phyloP scores from a whole-genome alignment of 2,113 vertebrate genomes.

The Dermatemys mawii region DNA sequence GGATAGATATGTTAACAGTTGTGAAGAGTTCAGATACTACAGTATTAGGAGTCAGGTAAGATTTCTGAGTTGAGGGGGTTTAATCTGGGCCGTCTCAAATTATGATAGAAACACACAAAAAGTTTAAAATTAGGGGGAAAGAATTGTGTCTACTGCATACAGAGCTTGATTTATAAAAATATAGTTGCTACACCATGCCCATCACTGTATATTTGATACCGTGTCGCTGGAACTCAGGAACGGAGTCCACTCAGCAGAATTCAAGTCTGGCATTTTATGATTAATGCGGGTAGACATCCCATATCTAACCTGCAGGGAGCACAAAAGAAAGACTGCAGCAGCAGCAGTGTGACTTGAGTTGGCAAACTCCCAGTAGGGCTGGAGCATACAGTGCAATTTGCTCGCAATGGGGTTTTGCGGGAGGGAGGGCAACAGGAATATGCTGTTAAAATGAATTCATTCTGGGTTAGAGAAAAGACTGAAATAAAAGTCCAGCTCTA shows the following conservation, averaged over 20 bases:
- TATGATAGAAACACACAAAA: neutral
- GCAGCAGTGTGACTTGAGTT: neutral
- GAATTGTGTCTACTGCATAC: rapidly evolving
- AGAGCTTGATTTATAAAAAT: neutral
- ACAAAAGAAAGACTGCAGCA: neutral
- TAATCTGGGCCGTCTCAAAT: rapidly evolving
- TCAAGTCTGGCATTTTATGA: rapidly evolving
- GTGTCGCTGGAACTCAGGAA: rapidly evolving
- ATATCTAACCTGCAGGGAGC: neutral
- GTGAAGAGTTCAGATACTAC: rapidly evolving
- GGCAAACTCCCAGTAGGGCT: neutral
- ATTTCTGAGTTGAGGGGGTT: rapidly evolving
- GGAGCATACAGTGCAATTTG: rapidly evolving
- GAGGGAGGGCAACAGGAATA: rapidly evolving
- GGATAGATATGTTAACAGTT: neutral
- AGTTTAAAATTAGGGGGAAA: rapidly evolving
- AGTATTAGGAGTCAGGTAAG: rapidly evolving
- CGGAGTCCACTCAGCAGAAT: rapidly evolving
- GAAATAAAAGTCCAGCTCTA: rapidly evolving
- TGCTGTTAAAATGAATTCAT: rapidly evolving
- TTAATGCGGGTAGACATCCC: rapidly evolving
- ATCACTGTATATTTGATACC: rapidly evolving
- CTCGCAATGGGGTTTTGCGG: no score
- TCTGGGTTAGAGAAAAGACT: neutral
- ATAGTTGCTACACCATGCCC: neutral